Conservation (phyloP, 2,113 vertebrate genomes). For the Gymnogyps californianus region DNA sequence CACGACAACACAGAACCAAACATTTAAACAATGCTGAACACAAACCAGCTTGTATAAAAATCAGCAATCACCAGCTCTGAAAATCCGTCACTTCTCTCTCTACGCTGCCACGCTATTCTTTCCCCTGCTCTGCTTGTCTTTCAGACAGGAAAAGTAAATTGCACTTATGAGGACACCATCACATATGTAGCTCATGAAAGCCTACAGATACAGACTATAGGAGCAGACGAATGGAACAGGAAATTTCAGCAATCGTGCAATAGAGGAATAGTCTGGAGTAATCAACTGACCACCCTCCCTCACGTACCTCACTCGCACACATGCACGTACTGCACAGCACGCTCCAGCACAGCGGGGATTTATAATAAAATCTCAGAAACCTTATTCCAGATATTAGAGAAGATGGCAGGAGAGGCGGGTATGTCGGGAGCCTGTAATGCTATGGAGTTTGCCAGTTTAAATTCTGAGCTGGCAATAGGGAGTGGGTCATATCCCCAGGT, state of each 20-base stretch:
- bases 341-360: background rate
- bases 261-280: background rate
- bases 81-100: background rate
- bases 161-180: background rate
- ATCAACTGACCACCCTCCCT: background rate
- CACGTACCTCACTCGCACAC: rapidly evolving
- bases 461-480: background rate
- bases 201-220: background rate
- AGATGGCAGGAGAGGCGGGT: background rate
- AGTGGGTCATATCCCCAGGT: background rate
- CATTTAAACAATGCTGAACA: background rate
- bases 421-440: background rate
- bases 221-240: background rate
- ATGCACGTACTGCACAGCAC: rapidly evolving
- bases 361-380: background rate
- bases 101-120: background rate
- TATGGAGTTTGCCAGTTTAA: background rate
- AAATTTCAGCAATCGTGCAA: background rate
- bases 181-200: background rate
- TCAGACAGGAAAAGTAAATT: background rate
- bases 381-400: background rate
- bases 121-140: background rate
- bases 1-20: background rate
- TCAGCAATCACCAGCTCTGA: background rate
- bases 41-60: background rate